These are phyloP conservation scores for Thereva nobilitata DNA, from an alignment of 2,888 invertebrate genomes.

Conservation along the genomic window DNA sequence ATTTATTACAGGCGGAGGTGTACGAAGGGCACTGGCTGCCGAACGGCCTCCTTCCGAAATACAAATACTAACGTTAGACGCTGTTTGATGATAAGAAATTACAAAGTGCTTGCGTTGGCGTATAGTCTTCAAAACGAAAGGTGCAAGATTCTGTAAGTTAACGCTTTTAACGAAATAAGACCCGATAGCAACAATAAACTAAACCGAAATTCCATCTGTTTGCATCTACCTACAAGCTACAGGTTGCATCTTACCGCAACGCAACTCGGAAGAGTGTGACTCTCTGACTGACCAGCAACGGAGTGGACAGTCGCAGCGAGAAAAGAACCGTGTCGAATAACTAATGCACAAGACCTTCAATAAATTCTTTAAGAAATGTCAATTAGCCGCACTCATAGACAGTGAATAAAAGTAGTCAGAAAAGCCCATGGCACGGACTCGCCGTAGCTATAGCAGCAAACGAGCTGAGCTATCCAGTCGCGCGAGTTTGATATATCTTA, in stretches of 20 bases:
- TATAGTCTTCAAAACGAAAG: too few species aligned
- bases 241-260: conserved; percentile 7
- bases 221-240: background rate
- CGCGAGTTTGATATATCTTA: conserved; percentile 36
- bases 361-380: conserved; percentile 43
- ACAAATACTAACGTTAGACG: too few species aligned
- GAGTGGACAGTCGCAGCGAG: conserved; percentile 5
- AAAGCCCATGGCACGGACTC: background rate
- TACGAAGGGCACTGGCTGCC: too few species aligned
- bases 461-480: conserved; percentile 5
- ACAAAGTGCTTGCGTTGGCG: too few species aligned
- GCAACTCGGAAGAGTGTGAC: background rate
- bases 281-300: conserved; percentile 12
- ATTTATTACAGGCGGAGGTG: too few species aligned
- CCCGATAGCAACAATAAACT: too few species aligned
- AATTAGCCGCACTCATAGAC: conserved; percentile 42
- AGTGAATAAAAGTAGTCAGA: conserved; percentile 26
- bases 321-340: conserved; percentile 22
- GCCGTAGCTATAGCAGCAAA: conserved; percentile 3
- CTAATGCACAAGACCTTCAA: conserved; percentile 37
- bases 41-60: too few species aligned
- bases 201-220: too few species aligned
- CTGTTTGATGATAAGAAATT: too few species aligned
- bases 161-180: too few species aligned
- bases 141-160: too few species aligned